Conservation (phyloP, 2,888 invertebrate genomes). For the Linnaemya tessellans region DNA sequence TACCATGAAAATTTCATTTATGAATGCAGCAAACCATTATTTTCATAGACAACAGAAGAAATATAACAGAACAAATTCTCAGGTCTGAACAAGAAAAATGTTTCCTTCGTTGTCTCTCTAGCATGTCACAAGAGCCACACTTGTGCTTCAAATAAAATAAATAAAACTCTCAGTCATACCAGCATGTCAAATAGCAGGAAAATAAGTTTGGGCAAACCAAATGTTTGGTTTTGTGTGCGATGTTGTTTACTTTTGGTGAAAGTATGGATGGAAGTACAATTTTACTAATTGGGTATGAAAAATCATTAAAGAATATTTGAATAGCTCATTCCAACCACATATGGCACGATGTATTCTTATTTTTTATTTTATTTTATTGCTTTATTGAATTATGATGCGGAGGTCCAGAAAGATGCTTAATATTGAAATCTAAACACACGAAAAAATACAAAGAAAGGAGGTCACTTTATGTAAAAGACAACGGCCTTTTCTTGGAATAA, state of each 20-base stretch:
- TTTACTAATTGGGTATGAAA: conserved; percentile 48
- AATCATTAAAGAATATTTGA: conserved; percentile 34
- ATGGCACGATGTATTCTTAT: conserved; percentile 25
- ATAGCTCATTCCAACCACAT: conserved; percentile 13
- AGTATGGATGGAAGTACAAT: conserved; percentile 24
- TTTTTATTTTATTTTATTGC: background rate
- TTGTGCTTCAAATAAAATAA: conserved; percentile 28
- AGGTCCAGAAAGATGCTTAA: conserved; percentile 31
- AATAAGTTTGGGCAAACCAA: background rate
- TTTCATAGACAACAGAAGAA: conserved; percentile 24
- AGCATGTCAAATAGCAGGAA: background rate
- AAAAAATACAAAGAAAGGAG: background rate
- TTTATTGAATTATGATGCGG: conserved; percentile 9
- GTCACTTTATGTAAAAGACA: conserved; percentile 1
- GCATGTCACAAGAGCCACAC: conserved; percentile 30
- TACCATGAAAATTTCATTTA: conserved; percentile 26
- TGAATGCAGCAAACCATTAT: conserved; percentile 40
- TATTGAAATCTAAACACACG: background rate
- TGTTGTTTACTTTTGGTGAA: conserved; percentile 33
- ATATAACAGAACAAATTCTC: background rate
- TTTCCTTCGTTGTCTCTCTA: conserved; percentile 10
- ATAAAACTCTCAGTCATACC: conserved; percentile 23
- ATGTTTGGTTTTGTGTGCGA: background rate
- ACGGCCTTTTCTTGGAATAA: conserved; percentile 31
- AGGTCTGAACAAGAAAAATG: background rate